Conservation (phyloP, 2,113 vertebrate genomes). For the Euleptes europaea region DNA sequence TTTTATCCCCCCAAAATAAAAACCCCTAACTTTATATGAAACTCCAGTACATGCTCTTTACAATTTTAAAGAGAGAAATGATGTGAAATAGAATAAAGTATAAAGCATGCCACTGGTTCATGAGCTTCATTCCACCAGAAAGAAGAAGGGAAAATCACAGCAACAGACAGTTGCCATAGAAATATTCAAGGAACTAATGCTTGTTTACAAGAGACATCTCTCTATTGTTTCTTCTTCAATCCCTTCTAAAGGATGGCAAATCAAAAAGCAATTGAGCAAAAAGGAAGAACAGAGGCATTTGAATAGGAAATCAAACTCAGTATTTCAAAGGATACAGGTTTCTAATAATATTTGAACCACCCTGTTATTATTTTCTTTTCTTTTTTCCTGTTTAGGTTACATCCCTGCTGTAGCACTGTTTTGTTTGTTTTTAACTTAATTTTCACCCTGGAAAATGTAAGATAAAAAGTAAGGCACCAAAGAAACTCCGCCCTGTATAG, state of each 20-base stretch:
- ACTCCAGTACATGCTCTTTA: constrained; percentile 75
- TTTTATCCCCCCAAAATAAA: constrained; percentile 67
- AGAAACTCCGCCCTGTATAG: constrained; percentile 73
- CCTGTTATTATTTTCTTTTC: constrained; percentile 62
- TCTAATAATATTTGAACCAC: constrained; percentile 75
- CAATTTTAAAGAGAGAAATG: constrained; percentile 77
- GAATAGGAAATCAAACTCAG: constrained; percentile 77
- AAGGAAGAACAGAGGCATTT: constrained; percentile 75
- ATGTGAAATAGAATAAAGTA: constrained; percentile 76
- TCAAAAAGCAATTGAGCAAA: constrained; percentile 79
- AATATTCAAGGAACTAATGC: constrained; percentile 86
- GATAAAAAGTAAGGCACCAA: constrained; percentile 83
- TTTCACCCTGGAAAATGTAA: constrained; percentile 83
- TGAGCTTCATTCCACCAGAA: constrained; percentile 80
- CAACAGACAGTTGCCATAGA: constrained; percentile 92
- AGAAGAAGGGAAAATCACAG: constrained; percentile 77
- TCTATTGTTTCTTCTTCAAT: constrained; percentile 76
- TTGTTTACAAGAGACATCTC: constrained; percentile 89
- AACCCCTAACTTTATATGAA: constrained; percentile 77
- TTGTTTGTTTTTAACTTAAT: constrained; percentile 78
- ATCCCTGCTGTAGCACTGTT: constrained; percentile 79
- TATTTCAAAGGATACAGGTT: constrained; percentile 76
- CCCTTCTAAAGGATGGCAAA: constrained; percentile 81
- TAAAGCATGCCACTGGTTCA: constrained; percentile 81
- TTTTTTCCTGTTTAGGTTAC: constrained; percentile 73